Conservation (phyloP, 2,797 vertebrate species). For the Valencia hispanica region DNA sequence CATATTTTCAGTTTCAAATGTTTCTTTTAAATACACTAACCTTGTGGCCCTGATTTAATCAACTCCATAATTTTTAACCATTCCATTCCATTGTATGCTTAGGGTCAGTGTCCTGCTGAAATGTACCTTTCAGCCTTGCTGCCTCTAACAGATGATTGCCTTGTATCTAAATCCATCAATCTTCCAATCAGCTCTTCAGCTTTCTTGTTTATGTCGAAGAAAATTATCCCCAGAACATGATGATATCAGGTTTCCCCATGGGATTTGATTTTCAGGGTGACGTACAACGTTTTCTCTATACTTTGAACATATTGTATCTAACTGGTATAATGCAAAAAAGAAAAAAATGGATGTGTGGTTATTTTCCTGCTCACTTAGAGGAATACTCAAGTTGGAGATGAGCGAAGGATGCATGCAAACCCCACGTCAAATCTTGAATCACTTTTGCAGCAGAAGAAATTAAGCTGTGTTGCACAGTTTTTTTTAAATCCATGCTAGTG, state of each 20-base stretch:
- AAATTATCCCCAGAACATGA: neutral
- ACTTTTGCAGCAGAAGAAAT: too few species aligned
- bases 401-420: too few species aligned
- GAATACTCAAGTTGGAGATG: too few species aligned
- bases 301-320: neutral
- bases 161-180: neutral
- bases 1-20: too few species aligned
- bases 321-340: neutral
- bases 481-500: too few species aligned
- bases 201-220: neutral
- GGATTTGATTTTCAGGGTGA: neutral
- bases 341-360: neutral
- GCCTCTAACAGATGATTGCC: neutral
- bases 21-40: too few species aligned
- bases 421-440: too few species aligned
- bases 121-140: neutral
- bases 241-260: neutral
- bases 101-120: neutral
- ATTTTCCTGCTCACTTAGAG: too few species aligned
- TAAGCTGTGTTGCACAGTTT: too few species aligned
- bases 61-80: too few species aligned
- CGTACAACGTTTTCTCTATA: neutral
- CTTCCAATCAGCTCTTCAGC: neutral
- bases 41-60: too few species aligned
- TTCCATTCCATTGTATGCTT: too few species aligned